Conservation (phyloP, 2,113 vertebrate species). For the Parus major region DNA sequence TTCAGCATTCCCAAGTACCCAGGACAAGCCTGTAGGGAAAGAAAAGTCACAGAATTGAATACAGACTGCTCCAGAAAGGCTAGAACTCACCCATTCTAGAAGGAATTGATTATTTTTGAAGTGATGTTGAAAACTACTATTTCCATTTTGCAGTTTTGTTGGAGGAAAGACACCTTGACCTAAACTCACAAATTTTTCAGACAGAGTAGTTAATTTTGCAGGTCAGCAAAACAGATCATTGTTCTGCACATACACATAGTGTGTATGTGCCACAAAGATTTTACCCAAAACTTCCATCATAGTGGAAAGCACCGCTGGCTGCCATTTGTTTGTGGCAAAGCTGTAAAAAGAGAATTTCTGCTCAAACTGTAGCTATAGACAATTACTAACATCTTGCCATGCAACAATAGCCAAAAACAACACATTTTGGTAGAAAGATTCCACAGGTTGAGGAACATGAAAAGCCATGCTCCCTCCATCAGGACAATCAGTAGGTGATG, state of each 20-base stretch:
- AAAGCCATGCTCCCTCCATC: neutral
- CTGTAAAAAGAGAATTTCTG: neutral
- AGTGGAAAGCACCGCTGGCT: neutral
- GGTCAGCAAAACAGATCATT: neutral
- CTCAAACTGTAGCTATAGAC: neutral
- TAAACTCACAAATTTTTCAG: neutral
- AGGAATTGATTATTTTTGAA: neutral
- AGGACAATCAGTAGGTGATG: neutral
- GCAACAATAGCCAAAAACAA: neutral
- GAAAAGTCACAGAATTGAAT: neutral
- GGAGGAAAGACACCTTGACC: neutral
- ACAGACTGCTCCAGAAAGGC: neutral
- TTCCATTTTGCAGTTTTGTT: neutral
- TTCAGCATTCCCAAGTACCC: slow-evolving; percentile 94
- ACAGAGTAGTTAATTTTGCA: neutral
- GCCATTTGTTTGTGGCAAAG: neutral
- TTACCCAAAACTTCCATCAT: neutral
- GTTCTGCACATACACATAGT: neutral
- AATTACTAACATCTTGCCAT: neutral
- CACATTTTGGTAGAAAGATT: neutral
- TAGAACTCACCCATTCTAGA: neutral
- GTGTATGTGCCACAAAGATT: neutral
- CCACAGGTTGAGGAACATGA: neutral
- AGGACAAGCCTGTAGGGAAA: slow-evolving; percentile 83
- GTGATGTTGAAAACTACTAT: neutral